Evolutionary conservation across 2,113 vertebrate species (phyloP), one percentile per base, ranked within the genome.

Genomic region (Limnothrissa miodon): DNA sequence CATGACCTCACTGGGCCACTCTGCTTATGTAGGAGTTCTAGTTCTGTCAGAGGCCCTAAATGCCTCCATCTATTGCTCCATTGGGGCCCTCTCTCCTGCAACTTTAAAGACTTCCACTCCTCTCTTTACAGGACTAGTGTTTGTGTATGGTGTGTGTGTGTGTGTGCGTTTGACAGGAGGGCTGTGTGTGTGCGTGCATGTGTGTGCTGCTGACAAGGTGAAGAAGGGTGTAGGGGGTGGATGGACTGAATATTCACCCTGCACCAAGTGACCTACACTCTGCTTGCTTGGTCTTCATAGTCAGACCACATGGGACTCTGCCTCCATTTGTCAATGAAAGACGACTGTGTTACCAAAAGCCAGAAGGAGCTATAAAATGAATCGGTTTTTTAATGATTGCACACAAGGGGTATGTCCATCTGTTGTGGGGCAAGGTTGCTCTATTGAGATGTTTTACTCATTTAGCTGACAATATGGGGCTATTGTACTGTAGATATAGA

Each of bases 1-100:
- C 84, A 90, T 90, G 87, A 90, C 84, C 87, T 90, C 87, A 93
- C 66, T 15, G 25, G 25, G 59, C 53, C 85, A 17, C 74, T 80
- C 45, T 84, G 84, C 48, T 85, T 83, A 86, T 87, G 84, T 79
- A 80, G 62, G 39, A 21, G 78, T 56, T 86, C 82, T 79, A 88
- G 86, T 82, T 56, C 53, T 82, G 83, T 88, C 81, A 78, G 81
- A 88, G 86, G 85, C 79, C 78, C 85, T 83, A 81, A 79, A 84
- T 79, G 36, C 51, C 83, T 83, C 78, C 82, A 21, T 29, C 85
- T 85, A 83, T 44, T 59, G 87, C 53, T 39, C 86, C 74, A 80
- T 9, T 5, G 86, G 83, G 88, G 90, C 78, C 9, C 33, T 10
- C 59, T 46, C 79, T 83, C 83, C 79, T 83, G 23, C 25, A 6